These are phyloP conservation scores for Acanthosepion pharaonis DNA, from an alignment of 2,888 invertebrate species.

Conservation along the genomic window DNA sequence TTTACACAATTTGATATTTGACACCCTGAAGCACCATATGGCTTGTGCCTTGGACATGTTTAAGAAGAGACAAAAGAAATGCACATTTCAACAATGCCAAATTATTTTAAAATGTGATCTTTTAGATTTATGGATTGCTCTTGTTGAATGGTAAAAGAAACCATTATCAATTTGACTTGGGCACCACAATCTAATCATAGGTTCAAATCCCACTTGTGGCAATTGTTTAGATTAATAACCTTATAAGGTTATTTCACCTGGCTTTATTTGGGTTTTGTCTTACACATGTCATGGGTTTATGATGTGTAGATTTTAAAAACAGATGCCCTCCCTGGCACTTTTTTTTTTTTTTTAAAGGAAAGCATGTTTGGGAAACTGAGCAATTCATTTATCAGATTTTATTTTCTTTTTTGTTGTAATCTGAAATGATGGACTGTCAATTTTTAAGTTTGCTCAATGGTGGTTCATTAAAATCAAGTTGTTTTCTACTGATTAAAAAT, in stretches of 20 bases:
- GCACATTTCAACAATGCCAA: not conserved
- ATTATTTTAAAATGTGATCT: not conserved
- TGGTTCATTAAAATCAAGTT: not conserved
- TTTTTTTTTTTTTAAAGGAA: not conserved
- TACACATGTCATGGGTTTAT: not conserved
- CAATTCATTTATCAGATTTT: not conserved
- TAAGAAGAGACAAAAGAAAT: not conserved
- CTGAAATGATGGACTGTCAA: not conserved
- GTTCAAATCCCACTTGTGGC: not conserved
- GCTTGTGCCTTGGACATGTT: not conserved
- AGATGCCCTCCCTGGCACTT: not conserved
- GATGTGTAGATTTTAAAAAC: not conserved
- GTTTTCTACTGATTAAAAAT: not conserved
- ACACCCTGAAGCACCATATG: not conserved
- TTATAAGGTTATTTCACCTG: not conserved
- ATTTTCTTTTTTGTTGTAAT: not conserved
- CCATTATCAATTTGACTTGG: not conserved
- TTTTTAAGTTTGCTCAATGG: not conserved
- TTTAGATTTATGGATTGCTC: not conserved
- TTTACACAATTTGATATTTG: not conserved
- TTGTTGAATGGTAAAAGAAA: not conserved
- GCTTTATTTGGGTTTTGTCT: not conserved
- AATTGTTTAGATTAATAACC: not conserved
- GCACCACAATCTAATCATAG: not conserved
- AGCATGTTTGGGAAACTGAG: not conserved